phyloP scores from a whole-genome alignment of 2,888 invertebrate genomes.

The Leptopterna dolabrata region DNA sequence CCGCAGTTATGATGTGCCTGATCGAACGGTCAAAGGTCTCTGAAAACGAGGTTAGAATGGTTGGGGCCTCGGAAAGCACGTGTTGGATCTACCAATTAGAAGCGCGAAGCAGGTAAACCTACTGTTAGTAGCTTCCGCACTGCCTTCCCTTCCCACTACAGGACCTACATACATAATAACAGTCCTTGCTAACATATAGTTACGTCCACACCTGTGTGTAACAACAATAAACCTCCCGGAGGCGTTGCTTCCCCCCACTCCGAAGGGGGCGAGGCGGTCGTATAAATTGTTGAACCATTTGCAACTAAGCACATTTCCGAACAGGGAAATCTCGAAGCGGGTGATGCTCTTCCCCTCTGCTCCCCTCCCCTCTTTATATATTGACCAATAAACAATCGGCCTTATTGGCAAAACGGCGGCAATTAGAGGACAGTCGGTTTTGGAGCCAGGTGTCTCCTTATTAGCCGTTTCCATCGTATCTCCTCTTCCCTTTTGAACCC shows the following conservation, averaged over 20 bases:
- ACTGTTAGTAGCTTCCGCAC: conserved; percentile 1
- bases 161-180: conserved; percentile 52
- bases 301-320: conserved; percentile 59
- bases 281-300: conserved; percentile 60
- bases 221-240: conserved; percentile 55
- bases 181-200: conserved; percentile 48
- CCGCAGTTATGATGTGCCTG: not conserved
- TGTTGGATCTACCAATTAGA: conserved; percentile 41
- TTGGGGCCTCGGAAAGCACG: not conserved
- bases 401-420: conserved; percentile 57
- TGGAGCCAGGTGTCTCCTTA: conserved; percentile 57
- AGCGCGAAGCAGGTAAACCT: conserved; percentile 44
- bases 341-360: not conserved
- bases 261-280: conserved; percentile 47
- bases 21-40: not conserved
- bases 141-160: not conserved
- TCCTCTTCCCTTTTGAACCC: not conserved
- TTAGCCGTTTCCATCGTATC: conserved; percentile 46
- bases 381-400: conserved; percentile 60
- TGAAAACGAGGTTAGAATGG: not conserved
- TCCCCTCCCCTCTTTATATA: conserved; percentile 57
- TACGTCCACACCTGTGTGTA: conserved; percentile 56
- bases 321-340: conserved; percentile 42
- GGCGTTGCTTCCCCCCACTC: not conserved
- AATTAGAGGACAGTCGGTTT: conserved; percentile 57